These are phyloP conservation scores for Lycodopsis pacificus DNA, from an alignment of 2,797 vertebrate genomes.

Conservation along the genomic window DNA sequence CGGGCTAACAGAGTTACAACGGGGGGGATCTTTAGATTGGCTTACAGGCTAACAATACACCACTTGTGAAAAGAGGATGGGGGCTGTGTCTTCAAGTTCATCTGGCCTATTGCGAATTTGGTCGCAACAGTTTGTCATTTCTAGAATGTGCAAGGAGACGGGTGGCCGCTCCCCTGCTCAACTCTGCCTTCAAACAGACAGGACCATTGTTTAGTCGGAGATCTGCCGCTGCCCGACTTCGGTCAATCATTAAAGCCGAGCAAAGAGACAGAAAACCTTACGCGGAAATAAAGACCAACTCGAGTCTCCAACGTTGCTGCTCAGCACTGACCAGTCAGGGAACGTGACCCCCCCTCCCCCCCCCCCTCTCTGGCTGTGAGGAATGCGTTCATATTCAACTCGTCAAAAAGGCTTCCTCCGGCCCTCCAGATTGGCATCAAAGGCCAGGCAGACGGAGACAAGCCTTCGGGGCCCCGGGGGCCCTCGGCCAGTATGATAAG, in stretches of 20 bases:
- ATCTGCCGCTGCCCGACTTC: not conserved
- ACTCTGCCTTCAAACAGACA: constrained; percentile 30
- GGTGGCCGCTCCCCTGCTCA: constrained; percentile 8
- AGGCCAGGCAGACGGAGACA: constrained; percentile 49
- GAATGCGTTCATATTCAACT: constrained; percentile 46
- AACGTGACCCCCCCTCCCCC: constrained; percentile 23
- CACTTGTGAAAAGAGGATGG: not conserved
- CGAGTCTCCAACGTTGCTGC: not conserved
- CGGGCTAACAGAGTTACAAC: constrained; percentile 12
- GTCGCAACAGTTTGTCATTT: no score
- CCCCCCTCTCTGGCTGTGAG: constrained; percentile 19
- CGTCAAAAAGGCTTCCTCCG: constrained; percentile 39
- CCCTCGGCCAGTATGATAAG: constrained; percentile 53
- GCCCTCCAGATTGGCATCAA: constrained; percentile 64
- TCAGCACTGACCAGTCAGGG: constrained; percentile 30
- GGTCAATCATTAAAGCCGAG: constrained; percentile 61
- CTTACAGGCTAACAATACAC: constrained; percentile 16
- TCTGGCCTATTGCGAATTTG: no score
- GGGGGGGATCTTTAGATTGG: constrained; percentile 24
- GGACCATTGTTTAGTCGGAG: constrained; percentile 57
- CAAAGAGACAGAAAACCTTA: constrained; percentile 33
- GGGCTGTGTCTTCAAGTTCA: not conserved
- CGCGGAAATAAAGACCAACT: not conserved
- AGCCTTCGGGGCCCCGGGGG: constrained; percentile 37
- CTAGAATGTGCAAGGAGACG: not conserved